Evolutionary conservation across 2,113 vertebrate species (phyloP).

Genomic region (Leptodactylus fuscus): DNA sequence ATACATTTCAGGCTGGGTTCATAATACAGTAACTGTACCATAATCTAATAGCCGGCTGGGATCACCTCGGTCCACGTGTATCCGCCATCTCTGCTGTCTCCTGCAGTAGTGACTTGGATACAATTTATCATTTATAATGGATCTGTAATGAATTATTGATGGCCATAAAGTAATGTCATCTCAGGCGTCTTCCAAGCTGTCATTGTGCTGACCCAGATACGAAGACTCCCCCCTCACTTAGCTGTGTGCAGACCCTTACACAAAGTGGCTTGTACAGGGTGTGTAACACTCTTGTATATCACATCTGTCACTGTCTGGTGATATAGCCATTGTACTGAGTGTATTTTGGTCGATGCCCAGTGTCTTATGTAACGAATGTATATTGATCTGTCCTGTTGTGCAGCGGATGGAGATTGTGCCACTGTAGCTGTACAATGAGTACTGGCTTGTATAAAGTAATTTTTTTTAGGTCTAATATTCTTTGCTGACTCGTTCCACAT

Average conservation of each 20-base stretch:
- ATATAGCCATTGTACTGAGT: too few species aligned
- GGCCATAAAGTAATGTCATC: not conserved
- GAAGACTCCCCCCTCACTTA: not conserved
- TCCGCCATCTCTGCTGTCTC: too few species aligned
- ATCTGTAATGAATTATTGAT: slow-evolving; percentile 6
- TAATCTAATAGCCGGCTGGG: too few species aligned
- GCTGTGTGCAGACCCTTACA: not conserved
- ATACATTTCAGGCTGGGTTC: too few species aligned
- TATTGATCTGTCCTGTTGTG: not conserved
- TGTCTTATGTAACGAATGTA: not conserved
- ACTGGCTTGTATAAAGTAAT: not conserved
- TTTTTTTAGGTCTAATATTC: not conserved
- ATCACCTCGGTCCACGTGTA: too few species aligned
- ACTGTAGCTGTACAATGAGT: not conserved
- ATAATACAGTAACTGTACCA: too few species aligned
- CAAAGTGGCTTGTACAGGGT: not conserved
- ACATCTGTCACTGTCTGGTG: too few species aligned
- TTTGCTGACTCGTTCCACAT: not conserved
- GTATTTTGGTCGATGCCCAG: not conserved
- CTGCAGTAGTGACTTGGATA: too few species aligned
- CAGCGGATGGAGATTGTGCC: not conserved
- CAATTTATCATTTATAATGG: too few species aligned
- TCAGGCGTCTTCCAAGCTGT: not conserved
- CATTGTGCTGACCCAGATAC: not conserved
- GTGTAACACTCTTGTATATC: too few species aligned